These are phyloP conservation scores for Hippocampus abdominalis DNA, from an alignment of 2,113 vertebrate species.

Conservation along the genomic window DNA sequence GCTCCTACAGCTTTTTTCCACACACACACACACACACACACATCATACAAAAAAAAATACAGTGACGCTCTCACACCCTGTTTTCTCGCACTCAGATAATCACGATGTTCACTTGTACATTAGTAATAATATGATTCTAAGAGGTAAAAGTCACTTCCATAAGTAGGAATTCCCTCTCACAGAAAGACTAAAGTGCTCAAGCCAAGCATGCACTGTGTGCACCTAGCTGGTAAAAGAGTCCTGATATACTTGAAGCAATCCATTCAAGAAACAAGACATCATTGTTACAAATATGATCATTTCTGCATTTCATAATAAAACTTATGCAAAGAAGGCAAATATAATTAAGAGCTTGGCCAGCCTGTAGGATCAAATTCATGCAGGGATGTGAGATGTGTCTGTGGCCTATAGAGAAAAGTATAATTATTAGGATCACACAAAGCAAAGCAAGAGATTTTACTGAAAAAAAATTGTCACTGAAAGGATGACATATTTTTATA, in stretches of 20 bases:
- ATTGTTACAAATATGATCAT: constrained; percentile 9
- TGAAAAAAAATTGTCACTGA: background rate
- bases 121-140: constrained; percentile 31
- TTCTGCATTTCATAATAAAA: constrained; percentile 11
- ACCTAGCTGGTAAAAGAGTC: constrained; percentile 37
- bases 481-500: background rate
- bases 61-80: constrained; percentile 19
- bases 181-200: constrained; percentile 68
- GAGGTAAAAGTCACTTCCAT: constrained; percentile 49
- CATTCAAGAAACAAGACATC: background rate
- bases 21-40: constrained; percentile 15
- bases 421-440: background rate
- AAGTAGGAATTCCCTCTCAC: constrained; percentile 57
- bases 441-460: background rate
- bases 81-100: background rate
- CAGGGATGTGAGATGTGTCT: constrained; percentile 25
- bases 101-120: constrained; percentile 24
- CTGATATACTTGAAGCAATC: constrained; percentile 12
- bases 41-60: constrained; percentile 20
- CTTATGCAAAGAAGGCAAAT: constrained; percentile 17
- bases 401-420: constrained; percentile 42
- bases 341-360: constrained; percentile 36
- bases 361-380: constrained; percentile 22
- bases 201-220: constrained; percentile 46
- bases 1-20: constrained; percentile 21